Conservation (phyloP, 2,113 vertebrate genomes). For the Calonectris borealis region DNA sequence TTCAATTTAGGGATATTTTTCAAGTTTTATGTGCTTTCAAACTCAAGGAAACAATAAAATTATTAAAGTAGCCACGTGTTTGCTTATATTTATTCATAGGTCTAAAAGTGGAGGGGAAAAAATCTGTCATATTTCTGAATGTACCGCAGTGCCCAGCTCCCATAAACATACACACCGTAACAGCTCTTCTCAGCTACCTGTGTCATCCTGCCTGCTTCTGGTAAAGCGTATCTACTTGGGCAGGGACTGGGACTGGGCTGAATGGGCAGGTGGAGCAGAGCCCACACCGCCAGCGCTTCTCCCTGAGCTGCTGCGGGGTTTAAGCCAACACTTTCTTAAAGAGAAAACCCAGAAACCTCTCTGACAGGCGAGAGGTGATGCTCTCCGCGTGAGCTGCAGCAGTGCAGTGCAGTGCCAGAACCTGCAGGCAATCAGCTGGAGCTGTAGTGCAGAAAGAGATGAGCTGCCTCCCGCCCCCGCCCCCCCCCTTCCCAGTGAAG, state of each 20-base stretch:
- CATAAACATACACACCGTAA: rapidly evolving
- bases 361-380: neutral
- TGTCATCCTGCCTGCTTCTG: neutral
- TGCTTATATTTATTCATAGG: neutral
- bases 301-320: neutral
- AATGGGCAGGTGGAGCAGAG: neutral
- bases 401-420: neutral
- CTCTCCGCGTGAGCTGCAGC: neutral
- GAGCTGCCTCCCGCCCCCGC: neutral
- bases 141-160: neutral
- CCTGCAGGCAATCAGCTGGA: neutral
- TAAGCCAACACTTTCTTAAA: neutral
- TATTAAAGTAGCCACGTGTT: neutral
- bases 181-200: neutral
- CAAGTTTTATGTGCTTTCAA: neutral
- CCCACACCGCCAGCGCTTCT: rapidly evolving
- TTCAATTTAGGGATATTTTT: neutral
- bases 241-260: neutral
- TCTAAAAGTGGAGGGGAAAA: neutral
- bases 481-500: neutral
- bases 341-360: neutral
- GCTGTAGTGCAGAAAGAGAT: neutral
- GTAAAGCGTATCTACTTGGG: neutral
- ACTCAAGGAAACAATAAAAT: constrained; percentile 36
- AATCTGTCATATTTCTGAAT: neutral